Evolutionary conservation across 2,888 invertebrate genomes (phyloP), one percentile per base, ranked within the genome.

Genomic region (Andrena fulva): DNA sequence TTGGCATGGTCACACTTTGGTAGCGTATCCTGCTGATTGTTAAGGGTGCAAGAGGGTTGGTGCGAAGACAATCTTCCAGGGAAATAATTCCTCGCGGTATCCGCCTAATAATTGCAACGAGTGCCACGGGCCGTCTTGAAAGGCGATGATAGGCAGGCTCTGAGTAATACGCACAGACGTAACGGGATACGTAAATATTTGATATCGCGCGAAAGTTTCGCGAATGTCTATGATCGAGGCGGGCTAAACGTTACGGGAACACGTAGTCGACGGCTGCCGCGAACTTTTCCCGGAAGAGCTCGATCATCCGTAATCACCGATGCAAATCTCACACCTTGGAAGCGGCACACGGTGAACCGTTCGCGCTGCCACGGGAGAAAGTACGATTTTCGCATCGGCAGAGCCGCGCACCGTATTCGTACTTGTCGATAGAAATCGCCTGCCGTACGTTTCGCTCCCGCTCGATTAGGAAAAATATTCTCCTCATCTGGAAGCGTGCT

Each of bases 281-380:
- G 24, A 72, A 80, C 79, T 83, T 87, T 87, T 88, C 89, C 90
- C 90, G 90, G 90, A 90, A 90, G 89, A 85, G 85, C 59, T 79
- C 85, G 85, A 86, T 85, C 87, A 87, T 87, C 86, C 84, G 84
- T 87, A 90, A 90, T 90, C 89, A 85, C 80, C 85, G 85, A 89
- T 89, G 87, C 86, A 86, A 90, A 90, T 90, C 89, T 87, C 82
- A 82, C 87, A 87, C 89, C 83, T 85, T 72, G 70, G 79, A 33
- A 74, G 73, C 79, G 69, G 80, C 66, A 75, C 76, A 56, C 70
- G 79, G 72, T 35, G 68, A 73, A 42, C 74, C 59, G 67, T 78
- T 83, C 83, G 78, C 68, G 82, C 69, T 20, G 8, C 56, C 12
- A 48, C 60, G 27, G 62, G 89, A 85, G 89, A 89, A 89, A 89